phyloP scores from a whole-genome alignment of 2,797 vertebrate genomes.

The Ctenochaetus hawaiiensis region DNA sequence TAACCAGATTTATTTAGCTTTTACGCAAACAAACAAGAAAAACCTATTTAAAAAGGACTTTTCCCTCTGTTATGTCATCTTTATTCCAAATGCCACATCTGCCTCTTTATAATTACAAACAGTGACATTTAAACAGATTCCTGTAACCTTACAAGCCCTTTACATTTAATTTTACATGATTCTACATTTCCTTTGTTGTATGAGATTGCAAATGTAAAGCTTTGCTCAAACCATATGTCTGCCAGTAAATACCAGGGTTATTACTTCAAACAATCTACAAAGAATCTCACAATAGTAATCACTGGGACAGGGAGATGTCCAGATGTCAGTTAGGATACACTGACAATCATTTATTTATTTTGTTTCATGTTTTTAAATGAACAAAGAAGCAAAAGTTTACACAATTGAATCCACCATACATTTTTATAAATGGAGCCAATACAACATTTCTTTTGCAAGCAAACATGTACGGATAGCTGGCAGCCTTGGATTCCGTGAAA shows the following conservation, averaged over 20 bases:
- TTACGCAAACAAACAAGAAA: slow-evolving; percentile 41
- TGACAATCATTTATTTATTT: neutral
- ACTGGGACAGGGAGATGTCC: neutral
- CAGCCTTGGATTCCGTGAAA: neutral
- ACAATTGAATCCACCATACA: neutral
- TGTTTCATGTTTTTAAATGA: neutral
- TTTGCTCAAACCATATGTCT: neutral
- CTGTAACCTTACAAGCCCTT: slow-evolving; percentile 67
- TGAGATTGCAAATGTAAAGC: neutral
- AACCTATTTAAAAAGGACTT: slow-evolving; percentile 3
- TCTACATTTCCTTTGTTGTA: slow-evolving; percentile 17
- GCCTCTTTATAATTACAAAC: slow-evolving; percentile 60
- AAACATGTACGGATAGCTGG: neutral
- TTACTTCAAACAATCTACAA: neutral
- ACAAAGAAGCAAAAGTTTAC: neutral
- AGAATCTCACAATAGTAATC: neutral
- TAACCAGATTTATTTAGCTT: slow-evolving; percentile 35
- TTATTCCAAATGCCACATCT: slow-evolving; percentile 64
- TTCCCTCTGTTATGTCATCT: slow-evolving; percentile 21
- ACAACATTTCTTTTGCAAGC: neutral
- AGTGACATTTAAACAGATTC: slow-evolving; percentile 70
- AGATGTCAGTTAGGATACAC: neutral
- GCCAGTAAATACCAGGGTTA: neutral
- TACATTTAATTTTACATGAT: slow-evolving; percentile 58
- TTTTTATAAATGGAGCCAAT: neutral